Evolutionary conservation across 2,797 vertebrate species (phyloP), one percentile per base, ranked within the genome.

Genomic region (Pangasius krempfi): DNA sequence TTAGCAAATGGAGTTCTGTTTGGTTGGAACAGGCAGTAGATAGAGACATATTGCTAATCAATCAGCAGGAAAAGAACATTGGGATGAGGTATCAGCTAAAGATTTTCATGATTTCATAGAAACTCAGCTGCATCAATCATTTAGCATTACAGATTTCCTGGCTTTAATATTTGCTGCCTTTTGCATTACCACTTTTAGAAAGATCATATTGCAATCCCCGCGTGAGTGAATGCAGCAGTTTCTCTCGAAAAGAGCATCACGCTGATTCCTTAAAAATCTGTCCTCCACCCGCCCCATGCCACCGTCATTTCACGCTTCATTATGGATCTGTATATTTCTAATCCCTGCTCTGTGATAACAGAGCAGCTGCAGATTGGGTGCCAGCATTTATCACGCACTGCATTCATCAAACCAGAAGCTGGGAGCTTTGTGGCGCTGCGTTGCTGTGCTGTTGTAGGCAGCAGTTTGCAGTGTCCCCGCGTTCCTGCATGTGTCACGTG

Each of bases 321-420:
- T 95, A 94, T 94, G 62, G 90, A 92, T 92, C 92, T 92, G 93
- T 93, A 93, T 91, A 90, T 92, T 92, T 64, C 33, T 85, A 88
- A 92, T 90, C 88, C 87, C 66, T 30, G 1, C 47, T 87, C 85
- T 82, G 88, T 92, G 90, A 89, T 90, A 80, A 89, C 54, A 90
- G 92, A 93, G 93, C 94, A 94, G 90, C 92, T 92, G 93, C 94
- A 95, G 95, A 95, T 95, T 95, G 94, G 92, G 93, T 95, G 95
- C 92, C 94, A 94, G 92, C 93, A 91, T 93, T 95, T 95, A 95
- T 95, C 94, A 94, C 94, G 93, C 93, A 90, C 95, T 93, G 94
- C 94, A 95, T 96, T 95, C 75, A 93, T 96, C 94, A 95, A 94
- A 94, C 89, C 91, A 73, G 79, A 18, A 80, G 75, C 66, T 70